Evolutionary conservation across 2,888 invertebrate genomes (phyloP).

Genomic region (Allacma fusca): DNA sequence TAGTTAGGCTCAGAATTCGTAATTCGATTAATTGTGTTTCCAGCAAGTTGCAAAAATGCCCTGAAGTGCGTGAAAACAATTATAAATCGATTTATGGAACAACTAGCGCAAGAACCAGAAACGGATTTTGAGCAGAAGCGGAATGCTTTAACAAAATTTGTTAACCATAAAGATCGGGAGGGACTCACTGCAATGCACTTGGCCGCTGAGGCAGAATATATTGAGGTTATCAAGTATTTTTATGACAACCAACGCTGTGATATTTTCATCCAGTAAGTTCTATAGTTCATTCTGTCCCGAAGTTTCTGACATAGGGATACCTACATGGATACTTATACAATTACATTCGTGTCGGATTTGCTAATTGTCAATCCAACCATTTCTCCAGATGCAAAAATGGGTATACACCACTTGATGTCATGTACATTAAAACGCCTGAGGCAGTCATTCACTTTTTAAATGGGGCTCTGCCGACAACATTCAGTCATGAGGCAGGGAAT

Average conservation of each 20-base stretch:
- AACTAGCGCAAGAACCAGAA: no score
- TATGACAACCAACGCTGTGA: neutral
- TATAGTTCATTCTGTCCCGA: neutral
- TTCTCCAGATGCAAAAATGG: no score
- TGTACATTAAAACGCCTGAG: constrained; percentile 7
- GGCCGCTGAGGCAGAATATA: neutral
- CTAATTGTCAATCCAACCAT: no score
- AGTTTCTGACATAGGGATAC: no score
- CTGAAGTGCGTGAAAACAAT: no score
- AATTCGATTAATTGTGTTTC: neutral
- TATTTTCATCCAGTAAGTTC: no score
- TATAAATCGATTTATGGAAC: no score
- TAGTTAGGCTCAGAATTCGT: no score
- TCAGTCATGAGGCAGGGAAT: neutral
- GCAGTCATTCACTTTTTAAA: neutral
- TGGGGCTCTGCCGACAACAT: neutral
- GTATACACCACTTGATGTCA: neutral
- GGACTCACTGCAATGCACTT: neutral
- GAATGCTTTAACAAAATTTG: neutral
- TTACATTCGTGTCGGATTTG: no score
- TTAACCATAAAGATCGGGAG: neutral
- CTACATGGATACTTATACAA: no score
- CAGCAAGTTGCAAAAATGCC: no score
- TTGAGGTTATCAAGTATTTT: neutral
- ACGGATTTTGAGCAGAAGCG: no score